Percentiles rank a stretch among this genome's conserved stretches.
These are phyloP conservation scores for Pteromalus puparum DNA, from an alignment of 1,140 invertebrate species.

Conservation along the genomic window DNA sequence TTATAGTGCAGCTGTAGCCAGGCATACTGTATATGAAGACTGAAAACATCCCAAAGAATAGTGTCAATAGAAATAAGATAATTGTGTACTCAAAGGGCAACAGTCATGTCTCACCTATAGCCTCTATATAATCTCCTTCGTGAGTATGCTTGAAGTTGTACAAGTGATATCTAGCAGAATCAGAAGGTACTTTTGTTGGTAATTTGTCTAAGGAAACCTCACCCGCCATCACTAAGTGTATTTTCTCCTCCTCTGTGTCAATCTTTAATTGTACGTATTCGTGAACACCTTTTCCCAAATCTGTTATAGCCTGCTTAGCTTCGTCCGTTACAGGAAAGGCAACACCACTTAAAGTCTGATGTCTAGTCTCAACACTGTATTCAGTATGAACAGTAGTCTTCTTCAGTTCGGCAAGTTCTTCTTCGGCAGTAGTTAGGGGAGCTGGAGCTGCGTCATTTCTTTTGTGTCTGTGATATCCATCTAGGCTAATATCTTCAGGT, in stretches of 20 bases:
- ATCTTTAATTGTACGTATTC: slow-evolving; percentile 88
- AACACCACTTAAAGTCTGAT: slow-evolving; percentile 94
- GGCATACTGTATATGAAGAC: slow-evolving; percentile 99
- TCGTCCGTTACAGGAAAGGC: slow-evolving; percentile 93
- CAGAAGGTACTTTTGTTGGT: slow-evolving; percentile 85
- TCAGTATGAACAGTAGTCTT: slow-evolving; percentile 86
- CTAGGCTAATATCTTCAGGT: slow-evolving; percentile 87
- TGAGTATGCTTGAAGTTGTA: slow-evolving; percentile 94
- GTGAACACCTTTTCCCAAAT: slow-evolving; percentile 80
- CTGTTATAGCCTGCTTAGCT: slow-evolving; percentile 84
- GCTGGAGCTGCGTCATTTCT: slow-evolving; percentile 87
- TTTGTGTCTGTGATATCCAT: slow-evolving; percentile 89
- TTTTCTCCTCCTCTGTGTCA: slow-evolving; percentile 86
- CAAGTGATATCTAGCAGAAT: slow-evolving; percentile 93
- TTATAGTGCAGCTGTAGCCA: slow-evolving; percentile 93
- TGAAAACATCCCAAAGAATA: slow-evolving; percentile 75
- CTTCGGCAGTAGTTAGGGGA: slow-evolving; percentile 92
- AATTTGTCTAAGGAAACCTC: slow-evolving; percentile 80
- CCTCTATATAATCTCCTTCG: slow-evolving; percentile 92
- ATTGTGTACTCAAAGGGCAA: slow-evolving; percentile 23
- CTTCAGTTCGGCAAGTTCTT: slow-evolving; percentile 89
- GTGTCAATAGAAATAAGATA: slow-evolving; percentile 36
- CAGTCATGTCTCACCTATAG: slow-evolving; percentile 79
- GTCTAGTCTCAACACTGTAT: slow-evolving; percentile 88
- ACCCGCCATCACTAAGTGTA: slow-evolving; percentile 82